Evolutionary conservation across 2,113 vertebrate species (phyloP), one percentile per base, ranked within the genome.

Genomic region (Gnathonemus echidnorhynchus): DNA sequence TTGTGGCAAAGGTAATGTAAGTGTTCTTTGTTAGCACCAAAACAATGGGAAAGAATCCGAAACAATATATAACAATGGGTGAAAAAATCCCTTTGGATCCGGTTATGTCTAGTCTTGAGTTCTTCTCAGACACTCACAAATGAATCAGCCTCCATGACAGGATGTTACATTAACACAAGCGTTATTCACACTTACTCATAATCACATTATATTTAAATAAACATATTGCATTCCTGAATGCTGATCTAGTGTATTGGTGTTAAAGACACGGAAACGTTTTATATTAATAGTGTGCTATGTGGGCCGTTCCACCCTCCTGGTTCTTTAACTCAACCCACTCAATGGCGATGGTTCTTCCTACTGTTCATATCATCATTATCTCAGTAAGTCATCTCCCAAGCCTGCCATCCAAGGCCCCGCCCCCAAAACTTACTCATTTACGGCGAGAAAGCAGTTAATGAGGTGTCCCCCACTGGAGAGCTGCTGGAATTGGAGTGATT

Each of bases 401-500:
- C 10, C 35, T 24, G 5, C 50, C 48, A 9, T 89, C 31, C 77
- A 53, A 88, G 53, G 19, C 19, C 49, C 49, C 24, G 10, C 24
- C 39, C 31, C 86, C 11, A 19, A 19, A 50, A 66, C 50, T 27
- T 35, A 87, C 89, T 7, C 13, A 8, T 90, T 93, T 92, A 93
- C 90, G 89, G 93, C 94, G 89, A 92, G 4, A 91, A 50, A 80
- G 89, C 90, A 92, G 45, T 92, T 90, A 92, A 77, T 90, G 90
- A 92, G 92, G 90, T 92, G 93, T 93, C 90, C 92, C 91, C 19
- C 74, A 85, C 52, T 88, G 88, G 90, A 91, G 89, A 91, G 90
- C 35, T 87, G 89, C 87, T 91, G 80, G 45, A 91, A 89, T 90
- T 90, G 58, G 93, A 95, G 93, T 48, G 87, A 94, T 93, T 92